These are phyloP conservation scores for Phocoena phocoena DNA, from an alignment of 2,113 vertebrate genomes.

Conservation along the genomic window DNA sequence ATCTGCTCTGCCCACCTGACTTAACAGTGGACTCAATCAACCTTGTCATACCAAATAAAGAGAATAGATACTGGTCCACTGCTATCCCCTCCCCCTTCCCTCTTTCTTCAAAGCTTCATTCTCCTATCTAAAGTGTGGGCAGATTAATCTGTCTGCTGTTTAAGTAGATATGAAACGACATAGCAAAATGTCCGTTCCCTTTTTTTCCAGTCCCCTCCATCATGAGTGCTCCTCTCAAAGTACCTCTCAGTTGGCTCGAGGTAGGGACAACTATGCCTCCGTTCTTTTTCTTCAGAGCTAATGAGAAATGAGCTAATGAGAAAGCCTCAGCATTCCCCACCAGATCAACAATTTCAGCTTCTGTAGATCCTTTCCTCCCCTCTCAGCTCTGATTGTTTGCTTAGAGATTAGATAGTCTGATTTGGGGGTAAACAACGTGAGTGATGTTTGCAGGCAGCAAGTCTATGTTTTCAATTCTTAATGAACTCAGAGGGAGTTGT, in stretches of 20 bases:
- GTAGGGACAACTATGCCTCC: neutral
- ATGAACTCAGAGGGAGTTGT: neutral
- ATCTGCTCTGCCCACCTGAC: neutral
- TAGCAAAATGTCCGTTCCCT: neutral
- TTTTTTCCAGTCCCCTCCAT: neutral
- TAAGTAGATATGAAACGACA: neutral
- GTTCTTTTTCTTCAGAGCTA: neutral
- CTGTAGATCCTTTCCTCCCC: neutral
- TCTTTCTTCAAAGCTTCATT: neutral
- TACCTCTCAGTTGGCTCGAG: neutral
- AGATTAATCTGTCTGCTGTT: neutral
- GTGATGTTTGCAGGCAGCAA: neutral
- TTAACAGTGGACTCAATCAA: neutral
- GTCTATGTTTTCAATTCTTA: neutral
- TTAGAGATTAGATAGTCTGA: neutral
- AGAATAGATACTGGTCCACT: too few species aligned
- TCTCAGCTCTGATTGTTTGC: neutral
- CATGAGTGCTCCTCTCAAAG: neutral
- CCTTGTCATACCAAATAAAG: neutral
- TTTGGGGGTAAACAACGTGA: neutral
- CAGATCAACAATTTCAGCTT: neutral
- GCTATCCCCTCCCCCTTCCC: accelerated
- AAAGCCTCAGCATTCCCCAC: neutral
- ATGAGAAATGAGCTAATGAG: neutral
- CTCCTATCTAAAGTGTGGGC: neutral